Base-by-base conservation (phyloP, 2,888 invertebrate species). In the Temnothorax unifasciatus region DNA sequence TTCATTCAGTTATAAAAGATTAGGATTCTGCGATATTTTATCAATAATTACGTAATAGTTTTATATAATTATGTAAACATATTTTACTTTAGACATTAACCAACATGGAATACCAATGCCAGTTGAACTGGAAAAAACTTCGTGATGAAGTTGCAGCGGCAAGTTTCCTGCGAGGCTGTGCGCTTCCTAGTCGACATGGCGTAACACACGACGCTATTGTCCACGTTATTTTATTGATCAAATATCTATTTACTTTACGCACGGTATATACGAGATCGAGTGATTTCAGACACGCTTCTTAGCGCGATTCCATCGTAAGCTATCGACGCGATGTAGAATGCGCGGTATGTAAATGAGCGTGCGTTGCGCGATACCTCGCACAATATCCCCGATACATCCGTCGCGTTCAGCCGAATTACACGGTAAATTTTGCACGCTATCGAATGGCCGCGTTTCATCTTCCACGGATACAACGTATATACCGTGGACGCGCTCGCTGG, bases 341-440 rank as follows among this genome's bases (percentile, higher is more conserved):
- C 76, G 77, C 69, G 74, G 59, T 89, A 90, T 88, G 89, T 68
- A 90, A 89, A 89, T 83, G 87, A 89, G 52, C 66, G 64, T 76
- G 59, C 82, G 68, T 75, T 82, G 83, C 69, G 84, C 85, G 82
- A 88, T 85, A 86, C 47, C 21, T 18, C 82, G 82, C 52, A 50
- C 82, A 82, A 83, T 79, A 29, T 29, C 29, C 84, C 84, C 85
- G 90, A 90, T 89, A 21, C 34, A 90, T 89, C 89, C 87, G 88
- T 90, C 88, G 90, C 89, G 90, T 91, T 92, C 91, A 91, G 88
- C 89, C 90, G 92, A 92, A 92, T 92, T 92, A 91, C 92, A 89
- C 90, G 89, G 91, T 92, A 92, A 92, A 92, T 92, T 91, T 92
- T 90, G 86, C 91, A 89, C 89, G 92, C 90, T 92, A 92, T 92